Evolutionary conservation across 1,140 invertebrate species (phyloP), one percentile per base, ranked within the genome.

Genomic region (Lasioglossum albipes): DNA sequence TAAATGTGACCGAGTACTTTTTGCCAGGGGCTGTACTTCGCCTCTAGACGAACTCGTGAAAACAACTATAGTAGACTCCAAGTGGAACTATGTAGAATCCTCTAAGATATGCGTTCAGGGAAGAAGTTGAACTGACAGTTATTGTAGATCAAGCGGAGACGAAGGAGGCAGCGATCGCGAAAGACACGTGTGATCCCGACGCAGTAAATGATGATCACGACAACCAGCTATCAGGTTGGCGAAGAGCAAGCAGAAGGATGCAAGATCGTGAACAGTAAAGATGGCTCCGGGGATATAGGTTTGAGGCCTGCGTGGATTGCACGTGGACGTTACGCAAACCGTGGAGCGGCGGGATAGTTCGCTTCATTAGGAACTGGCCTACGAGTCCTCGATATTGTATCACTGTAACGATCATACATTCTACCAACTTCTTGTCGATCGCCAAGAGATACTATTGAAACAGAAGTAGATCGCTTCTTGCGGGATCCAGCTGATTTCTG

Each of bases 391-490:
- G 65, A 77, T 45, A 68, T 45, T 13, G 52, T 70, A 62, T 77
- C 67, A 27, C 7, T 7, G 41, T 49, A 77, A 61, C 67, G 75
- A 77, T 77, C 75, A 36, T 70, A 61, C 75, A 2, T 20, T 18
- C 36, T 68, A 59, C 13, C 54, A 36, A 12, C 61, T 77, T 77
- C 75, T 70, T 70, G 66, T 70, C 67, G 75, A 77, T 77, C 41
- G 41, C 22, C 13, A 2, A 0, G 7, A 77, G 75, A 77, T 77
- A 77, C 66, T 57, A 77, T 77, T 77, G 41, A 70, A 77, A 70
- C 41, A 61, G 54, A 70, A 77, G 57, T 68, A 49, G 75, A 77
- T 61, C 52, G 41, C n/a, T 76, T 67, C 52, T 76, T 45, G 27
- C 54, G 41, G 16, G 7, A 57, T 59, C 20, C 69, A 22, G 36